Evolutionary conservation across 1,140 invertebrate genomes (phyloP), one percentile per base, ranked within the genome.

Genomic region (Magallana angulata): DNA sequence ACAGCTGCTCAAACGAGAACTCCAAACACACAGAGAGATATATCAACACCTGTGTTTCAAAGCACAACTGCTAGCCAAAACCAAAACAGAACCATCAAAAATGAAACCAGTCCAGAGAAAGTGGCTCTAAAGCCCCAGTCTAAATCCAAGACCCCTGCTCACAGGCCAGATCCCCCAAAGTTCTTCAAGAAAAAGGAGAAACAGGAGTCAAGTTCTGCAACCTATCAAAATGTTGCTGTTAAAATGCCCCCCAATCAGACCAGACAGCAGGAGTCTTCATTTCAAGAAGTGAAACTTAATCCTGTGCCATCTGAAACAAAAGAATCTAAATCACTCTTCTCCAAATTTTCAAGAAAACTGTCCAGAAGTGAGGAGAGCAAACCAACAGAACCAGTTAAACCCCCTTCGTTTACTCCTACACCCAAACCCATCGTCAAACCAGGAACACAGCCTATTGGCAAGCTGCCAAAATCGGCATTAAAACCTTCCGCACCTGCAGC

Each of bases 371-470:
- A 57, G 48, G 81, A 82, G 16, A 82, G 57, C 81, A 82, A 57
- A 82, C 36, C 56, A n/a, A 30, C 24, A 9, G 68, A 76, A 76
- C 24, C 7, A 4, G 68, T 18, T 8, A 18, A 36, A 24, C 68
- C 68, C 0, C 24, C 68, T 76, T 30, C 24, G 9, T 57, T 87
- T 59, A 89, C 60, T 14, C 57, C 85, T n/a, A 16, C 82, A 14
- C 59, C 87, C 30, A 88, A 80, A 82, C 64, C 88, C 81, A 68
- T 76, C 64, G 81, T 68, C 62, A 80, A 86, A 58, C 82, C 88
- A 24, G 68, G 57, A 60, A 68, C 84, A 60, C 87, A 86, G 60
- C 64, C 68, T 59, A 62, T 82, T 58, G 11, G 18, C 14, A 87
- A 87, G 48, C 60, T 56, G n/a, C 64, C 14, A 48, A 84, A 30